Conservation (phyloP, 2,888 invertebrate species). For the Eupithecia inturbata region DNA sequence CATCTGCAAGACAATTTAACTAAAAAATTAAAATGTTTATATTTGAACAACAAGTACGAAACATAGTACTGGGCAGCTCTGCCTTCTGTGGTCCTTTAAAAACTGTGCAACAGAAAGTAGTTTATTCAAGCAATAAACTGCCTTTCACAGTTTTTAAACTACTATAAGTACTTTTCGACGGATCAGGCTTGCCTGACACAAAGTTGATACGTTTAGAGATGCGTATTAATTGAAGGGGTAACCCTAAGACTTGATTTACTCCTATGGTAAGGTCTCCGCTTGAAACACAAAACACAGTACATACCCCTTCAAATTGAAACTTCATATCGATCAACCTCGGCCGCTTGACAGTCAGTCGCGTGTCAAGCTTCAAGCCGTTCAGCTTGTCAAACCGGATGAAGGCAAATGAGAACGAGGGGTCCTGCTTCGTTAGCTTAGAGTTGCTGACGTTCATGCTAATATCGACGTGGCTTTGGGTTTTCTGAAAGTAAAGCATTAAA, state of each 20-base stretch:
- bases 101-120: too few species aligned
- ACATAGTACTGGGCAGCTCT: too few species aligned
- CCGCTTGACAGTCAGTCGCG: constrained; percentile 85
- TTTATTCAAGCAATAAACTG: too few species aligned
- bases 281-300: constrained; percentile 27
- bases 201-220: too few species aligned
- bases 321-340: constrained; percentile 86
- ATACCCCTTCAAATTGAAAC: constrained; percentile 83
- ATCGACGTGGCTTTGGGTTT: constrained; percentile 89
- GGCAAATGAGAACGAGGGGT: constrained; percentile 86
- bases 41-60: not conserved
- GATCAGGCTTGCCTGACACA: too few species aligned
- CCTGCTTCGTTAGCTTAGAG: constrained; percentile 84
- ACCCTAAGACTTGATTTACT: too few species aligned
- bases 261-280: too few species aligned
- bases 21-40: not conserved
- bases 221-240: too few species aligned
- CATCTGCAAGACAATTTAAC: not conserved
- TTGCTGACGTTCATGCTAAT: constrained; percentile 88
- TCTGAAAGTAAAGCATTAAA: constrained; percentile 69
- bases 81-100: too few species aligned
- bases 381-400: constrained; percentile 86
- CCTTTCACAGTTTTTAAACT: too few species aligned
- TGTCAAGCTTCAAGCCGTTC: constrained; percentile 85
- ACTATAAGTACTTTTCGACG: too few species aligned